Base-by-base conservation (phyloP, 2,888 invertebrate genomes). In the Plagodis dolabraria region DNA sequence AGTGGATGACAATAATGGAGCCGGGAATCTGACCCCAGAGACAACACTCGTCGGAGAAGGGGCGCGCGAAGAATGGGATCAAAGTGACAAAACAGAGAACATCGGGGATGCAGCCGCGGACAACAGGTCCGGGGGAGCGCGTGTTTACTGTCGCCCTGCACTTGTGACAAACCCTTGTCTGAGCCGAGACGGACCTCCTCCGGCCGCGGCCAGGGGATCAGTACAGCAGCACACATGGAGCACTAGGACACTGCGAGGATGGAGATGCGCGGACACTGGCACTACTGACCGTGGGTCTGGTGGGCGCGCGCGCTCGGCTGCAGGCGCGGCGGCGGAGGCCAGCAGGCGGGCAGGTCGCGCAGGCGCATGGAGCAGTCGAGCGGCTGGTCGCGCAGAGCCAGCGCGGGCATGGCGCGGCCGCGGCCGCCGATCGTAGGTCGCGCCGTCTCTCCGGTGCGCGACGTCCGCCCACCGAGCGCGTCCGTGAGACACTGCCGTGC, bases 311-410 rank as follows among this genome's bases (percentile, higher is more conserved):
- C 75, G 71, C 74, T 77, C 67, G 68, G 76, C 69, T 67, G 70
- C 70, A 50, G 65, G 70, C 72, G 75, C 68, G 67, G 47, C 72
- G 64, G 63, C 69, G 59, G 69, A 65, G 80, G 70, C 77, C 94
- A 82, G 86, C 94, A 82, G 86, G 84, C 74, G 82, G 87, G 87
- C 76, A 87, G 80, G 75, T 87, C 88, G 78, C 89, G 92, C 85
- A 90, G 88, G 83, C 90, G 88, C 93, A 95, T 95, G 84, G 96
- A 96, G 90, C 96, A 96, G 93, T 96, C 96, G 76, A 96, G 93
- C 72, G 96, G 96, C 88, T 95, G 95, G 83, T 89, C 85, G 93
- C 92, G 85, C 80, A 93, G 93, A 74, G 94, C 94, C 83, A 95
- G 93, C 94, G 94, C 95, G 86, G 95, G 95, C 94, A 94, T 94